phyloP scores from a whole-genome alignment of 1,140 invertebrate genomes.

The Drosophila aff. region DNA sequence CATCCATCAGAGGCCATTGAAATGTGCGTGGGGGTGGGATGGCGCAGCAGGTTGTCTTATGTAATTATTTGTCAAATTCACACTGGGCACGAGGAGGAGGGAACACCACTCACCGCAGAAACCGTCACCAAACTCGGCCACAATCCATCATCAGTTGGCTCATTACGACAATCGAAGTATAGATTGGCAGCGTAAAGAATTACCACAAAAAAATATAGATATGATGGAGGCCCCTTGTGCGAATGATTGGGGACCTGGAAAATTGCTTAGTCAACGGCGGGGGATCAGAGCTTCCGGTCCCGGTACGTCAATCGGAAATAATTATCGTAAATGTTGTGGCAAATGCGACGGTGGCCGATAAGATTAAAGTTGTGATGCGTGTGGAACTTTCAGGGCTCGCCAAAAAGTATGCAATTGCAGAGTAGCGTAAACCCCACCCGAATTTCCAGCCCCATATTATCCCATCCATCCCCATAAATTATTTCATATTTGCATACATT shows the following conservation, averaged over 20 bases:
- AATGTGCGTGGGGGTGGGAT: conserved; percentile 22
- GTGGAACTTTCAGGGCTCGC: conserved; percentile 23
- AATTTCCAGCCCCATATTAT: conserved; percentile 5
- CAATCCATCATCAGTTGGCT: conserved; percentile 77
- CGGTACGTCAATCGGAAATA: conserved; percentile 59
- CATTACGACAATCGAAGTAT: conserved; percentile 58
- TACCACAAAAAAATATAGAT: conserved; percentile 23
- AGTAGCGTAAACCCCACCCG: neutral
- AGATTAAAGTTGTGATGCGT: conserved; percentile 54
- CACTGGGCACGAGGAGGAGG: conserved; percentile 31
- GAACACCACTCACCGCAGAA: conserved; percentile 8
- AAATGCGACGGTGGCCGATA: conserved; percentile 49
- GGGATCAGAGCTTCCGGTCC: conserved; percentile 53
- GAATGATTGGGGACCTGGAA: conserved; percentile 45
- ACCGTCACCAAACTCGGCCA: conserved; percentile 16
- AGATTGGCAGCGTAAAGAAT: conserved; percentile 17
- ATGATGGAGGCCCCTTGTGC: conserved; percentile 39
- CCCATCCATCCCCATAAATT: conserved; percentile 29
- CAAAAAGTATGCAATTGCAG: conserved; percentile 56
- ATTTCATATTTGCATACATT: conserved; percentile 39
- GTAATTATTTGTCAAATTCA: conserved; percentile 83
- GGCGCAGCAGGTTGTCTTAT: conserved; percentile 71
- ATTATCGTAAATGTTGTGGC: conserved; percentile 64
- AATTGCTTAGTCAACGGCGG: conserved; percentile 52
- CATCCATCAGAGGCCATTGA: conserved; percentile 77